These are phyloP conservation scores for Athalia rosae DNA, from an alignment of 2,888 invertebrate species.

Conservation along the genomic window DNA sequence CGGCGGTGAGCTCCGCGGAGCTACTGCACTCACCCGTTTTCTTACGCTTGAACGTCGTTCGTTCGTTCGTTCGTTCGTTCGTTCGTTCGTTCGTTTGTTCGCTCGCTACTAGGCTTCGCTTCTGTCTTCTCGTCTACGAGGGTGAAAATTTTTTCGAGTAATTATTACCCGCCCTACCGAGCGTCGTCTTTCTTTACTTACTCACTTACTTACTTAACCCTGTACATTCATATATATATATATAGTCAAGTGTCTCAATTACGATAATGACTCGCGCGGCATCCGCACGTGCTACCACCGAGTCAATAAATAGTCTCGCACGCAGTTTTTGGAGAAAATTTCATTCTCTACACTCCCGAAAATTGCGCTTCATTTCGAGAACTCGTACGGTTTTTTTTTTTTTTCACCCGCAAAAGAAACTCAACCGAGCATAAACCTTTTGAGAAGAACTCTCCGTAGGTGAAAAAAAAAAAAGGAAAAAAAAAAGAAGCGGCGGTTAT, in stretches of 20 bases:
- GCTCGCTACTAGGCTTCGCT: neutral
- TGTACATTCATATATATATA: neutral
- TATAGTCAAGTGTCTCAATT: constrained; percentile 4
- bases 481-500: neutral
- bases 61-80: neutral
- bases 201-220: neutral
- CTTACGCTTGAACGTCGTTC: constrained; percentile 35
- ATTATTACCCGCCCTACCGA: constrained; percentile 6
- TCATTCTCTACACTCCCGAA: neutral
- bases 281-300: neutral
- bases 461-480: neutral
- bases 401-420: neutral
- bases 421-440: neutral
- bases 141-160: constrained; percentile 39
- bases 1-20: constrained; percentile 47
- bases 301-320: neutral
- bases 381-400: neutral
- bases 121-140: constrained; percentile 17
- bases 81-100: no score
- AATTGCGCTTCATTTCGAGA: neutral
- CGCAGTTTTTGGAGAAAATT: neutral
- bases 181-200: neutral
- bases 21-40: constrained; percentile 46
- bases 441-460: neutral
- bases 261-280: constrained; percentile 27